These are phyloP conservation scores for Corydoras maculifer DNA, from an alignment of 2,113 vertebrate genomes.

Conservation along the genomic window DNA sequence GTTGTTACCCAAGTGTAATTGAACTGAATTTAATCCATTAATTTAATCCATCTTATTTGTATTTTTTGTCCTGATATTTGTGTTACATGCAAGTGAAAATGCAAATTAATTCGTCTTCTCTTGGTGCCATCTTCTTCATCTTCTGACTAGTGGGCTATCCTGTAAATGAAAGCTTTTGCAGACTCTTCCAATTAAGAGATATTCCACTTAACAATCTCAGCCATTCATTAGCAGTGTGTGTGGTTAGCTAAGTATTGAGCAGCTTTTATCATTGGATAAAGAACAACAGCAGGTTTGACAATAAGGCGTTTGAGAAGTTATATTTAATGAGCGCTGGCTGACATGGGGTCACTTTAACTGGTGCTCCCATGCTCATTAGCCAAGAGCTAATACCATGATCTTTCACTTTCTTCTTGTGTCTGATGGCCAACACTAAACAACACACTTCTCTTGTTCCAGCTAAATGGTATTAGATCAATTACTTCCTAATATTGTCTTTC, in stretches of 20 bases:
- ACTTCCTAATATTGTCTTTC: too few species aligned
- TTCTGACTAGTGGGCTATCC: conserved; percentile 2
- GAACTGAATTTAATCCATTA: conserved; percentile 3
- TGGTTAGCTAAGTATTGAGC: conserved; percentile 51
- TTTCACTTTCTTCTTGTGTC: conserved; percentile 53
- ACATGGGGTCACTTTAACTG: conserved; percentile 53
- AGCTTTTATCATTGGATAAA: conserved; percentile 52
- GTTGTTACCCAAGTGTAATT: neutral
- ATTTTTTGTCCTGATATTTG: neutral
- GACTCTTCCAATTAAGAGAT: conserved; percentile 32
- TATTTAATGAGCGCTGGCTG: conserved; percentile 60
- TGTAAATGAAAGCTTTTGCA: conserved; percentile 17
- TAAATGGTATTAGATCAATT: conserved; percentile 7
- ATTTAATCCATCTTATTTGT: neutral
- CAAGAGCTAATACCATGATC: conserved; percentile 50
- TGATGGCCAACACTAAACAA: conserved; percentile 51
- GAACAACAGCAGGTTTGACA: conserved; percentile 34
- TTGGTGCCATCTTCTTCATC: conserved; percentile 1
- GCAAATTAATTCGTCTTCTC: conserved; percentile 5
- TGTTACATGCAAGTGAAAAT: conserved; percentile 9
- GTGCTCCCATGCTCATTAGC: conserved; percentile 58
- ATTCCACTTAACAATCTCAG: conserved; percentile 18
- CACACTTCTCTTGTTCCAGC: conserved; percentile 33
- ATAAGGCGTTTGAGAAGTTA: conserved; percentile 45
- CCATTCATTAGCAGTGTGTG: conserved; percentile 35